These are phyloP conservation scores for Coryphaenoides rupestris DNA, from an alignment of 2,113 vertebrate genomes.

Conservation along the genomic window DNA sequence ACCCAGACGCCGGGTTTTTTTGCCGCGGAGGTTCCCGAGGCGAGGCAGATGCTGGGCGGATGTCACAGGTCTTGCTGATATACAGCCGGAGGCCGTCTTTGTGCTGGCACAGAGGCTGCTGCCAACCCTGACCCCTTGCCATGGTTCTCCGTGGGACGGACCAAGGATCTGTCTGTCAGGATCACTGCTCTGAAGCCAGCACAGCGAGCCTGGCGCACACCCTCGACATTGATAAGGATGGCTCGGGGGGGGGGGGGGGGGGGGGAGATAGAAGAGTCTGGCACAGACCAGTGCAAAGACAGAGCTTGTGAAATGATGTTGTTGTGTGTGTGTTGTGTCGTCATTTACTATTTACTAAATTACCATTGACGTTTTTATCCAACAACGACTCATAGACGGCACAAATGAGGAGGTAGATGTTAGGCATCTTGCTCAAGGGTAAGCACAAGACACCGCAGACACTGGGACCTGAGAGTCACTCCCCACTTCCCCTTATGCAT, in stretches of 20 bases:
- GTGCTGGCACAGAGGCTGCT: slow-evolving; percentile 37
- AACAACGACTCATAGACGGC: neutral
- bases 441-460: too few species aligned
- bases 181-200: slow-evolving; percentile 48
- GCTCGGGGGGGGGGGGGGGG: too few species aligned
- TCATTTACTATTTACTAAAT: too few species aligned
- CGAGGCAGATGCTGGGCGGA: slow-evolving; percentile 52
- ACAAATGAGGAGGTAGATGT: neutral
- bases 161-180: slow-evolving; percentile 58
- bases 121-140: slow-evolving; percentile 52
- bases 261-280: slow-evolving; percentile 42
- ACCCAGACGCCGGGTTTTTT: slow-evolving; percentile 31
- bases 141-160: slow-evolving; percentile 31
- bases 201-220: slow-evolving; percentile 57
- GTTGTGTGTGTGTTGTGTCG: too few species aligned
- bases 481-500: too few species aligned
- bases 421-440: neutral
- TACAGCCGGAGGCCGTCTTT: slow-evolving; percentile 38
- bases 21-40: slow-evolving; percentile 32
- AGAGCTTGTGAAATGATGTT: neutral
- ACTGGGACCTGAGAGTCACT: too few species aligned
- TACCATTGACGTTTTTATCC: too few species aligned
- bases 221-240: slow-evolving; percentile 63
- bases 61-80: slow-evolving; percentile 49
- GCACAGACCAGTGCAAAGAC: slow-evolving; percentile 36